These are phyloP conservation scores for Pyrgilauda ruficollis DNA, from an alignment of 2,113 vertebrate species.

Conservation along the genomic window DNA sequence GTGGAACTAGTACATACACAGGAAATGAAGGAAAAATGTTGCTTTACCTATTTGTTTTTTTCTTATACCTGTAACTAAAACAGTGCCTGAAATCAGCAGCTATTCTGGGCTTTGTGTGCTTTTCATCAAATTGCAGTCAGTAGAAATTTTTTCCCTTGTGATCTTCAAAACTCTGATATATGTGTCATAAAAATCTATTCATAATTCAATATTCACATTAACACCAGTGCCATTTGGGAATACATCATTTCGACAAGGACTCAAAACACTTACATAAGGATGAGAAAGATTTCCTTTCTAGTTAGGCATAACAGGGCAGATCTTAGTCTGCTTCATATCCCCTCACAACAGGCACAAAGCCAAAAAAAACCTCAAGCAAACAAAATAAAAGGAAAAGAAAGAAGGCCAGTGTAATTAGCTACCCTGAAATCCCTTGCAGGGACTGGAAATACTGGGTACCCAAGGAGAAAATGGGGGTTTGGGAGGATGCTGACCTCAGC, in stretches of 20 bases:
- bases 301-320: constrained; percentile 8
- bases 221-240: not conserved
- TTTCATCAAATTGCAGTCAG: not conserved
- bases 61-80: not conserved
- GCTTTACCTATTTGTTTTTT: not conserved
- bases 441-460: not conserved
- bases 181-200: constrained; percentile 45
- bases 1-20: not conserved
- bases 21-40: not conserved
- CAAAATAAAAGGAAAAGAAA: not conserved
- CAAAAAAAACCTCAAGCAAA: not conserved
- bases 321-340: not conserved
- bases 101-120: not conserved
- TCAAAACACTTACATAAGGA: not conserved
- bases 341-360: not conserved
- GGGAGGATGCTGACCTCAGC: not conserved
- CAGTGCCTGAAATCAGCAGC: not conserved
- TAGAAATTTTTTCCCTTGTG: constrained; percentile 8
- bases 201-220: constrained; percentile 50
- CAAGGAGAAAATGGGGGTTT: not conserved
- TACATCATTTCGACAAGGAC: not conserved
- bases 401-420: not conserved
- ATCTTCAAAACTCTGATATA: constrained; percentile 20
- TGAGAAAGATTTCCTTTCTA: constrained; percentile 34
- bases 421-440: not conserved